phyloP scores from a whole-genome alignment of 2,797 vertebrate genomes.

The Champsocephalus gunnari region DNA sequence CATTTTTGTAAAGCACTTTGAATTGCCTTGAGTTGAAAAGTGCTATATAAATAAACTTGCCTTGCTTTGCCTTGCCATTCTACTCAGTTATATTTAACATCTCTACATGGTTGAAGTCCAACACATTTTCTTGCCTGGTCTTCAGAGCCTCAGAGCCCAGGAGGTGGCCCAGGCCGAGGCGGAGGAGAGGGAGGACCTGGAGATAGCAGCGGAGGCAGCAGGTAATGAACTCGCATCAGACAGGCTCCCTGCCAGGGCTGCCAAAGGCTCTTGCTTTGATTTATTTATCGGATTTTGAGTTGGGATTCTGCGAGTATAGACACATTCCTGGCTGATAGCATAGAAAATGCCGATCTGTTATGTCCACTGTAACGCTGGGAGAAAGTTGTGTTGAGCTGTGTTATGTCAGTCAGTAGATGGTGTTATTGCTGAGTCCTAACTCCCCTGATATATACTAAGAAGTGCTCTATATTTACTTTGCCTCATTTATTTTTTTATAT shows the following conservation, averaged over 20 bases:
- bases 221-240: constrained; percentile 62
- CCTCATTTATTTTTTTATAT: too few species aligned
- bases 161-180: constrained; percentile 90
- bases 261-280: background rate
- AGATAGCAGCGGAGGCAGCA: constrained; percentile 86
- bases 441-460: background rate
- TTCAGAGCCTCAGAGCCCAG: constrained; percentile 91
- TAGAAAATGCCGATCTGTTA: background rate
- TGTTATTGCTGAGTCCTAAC: background rate
- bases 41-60: too few species aligned
- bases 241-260: background rate
- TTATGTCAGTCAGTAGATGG: background rate
- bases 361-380: background rate
- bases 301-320: constrained; percentile 6
- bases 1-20: too few species aligned
- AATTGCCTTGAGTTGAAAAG: too few species aligned
- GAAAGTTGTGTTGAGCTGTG: background rate
- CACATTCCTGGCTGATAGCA: background rate
- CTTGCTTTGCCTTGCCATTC: too few species aligned
- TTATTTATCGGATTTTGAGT: constrained; percentile 3
- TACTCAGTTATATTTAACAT: too few species aligned
- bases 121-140: constrained; percentile 5
- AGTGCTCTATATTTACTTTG: background rate
- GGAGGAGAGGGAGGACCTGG: constrained; percentile 94
- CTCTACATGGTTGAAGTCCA: background rate